A percentile compares a stretch with the other conserved stretches of the same genome.
Conservation (phyloP, 1,140 invertebrate species). For the Platyura marginata region DNA sequence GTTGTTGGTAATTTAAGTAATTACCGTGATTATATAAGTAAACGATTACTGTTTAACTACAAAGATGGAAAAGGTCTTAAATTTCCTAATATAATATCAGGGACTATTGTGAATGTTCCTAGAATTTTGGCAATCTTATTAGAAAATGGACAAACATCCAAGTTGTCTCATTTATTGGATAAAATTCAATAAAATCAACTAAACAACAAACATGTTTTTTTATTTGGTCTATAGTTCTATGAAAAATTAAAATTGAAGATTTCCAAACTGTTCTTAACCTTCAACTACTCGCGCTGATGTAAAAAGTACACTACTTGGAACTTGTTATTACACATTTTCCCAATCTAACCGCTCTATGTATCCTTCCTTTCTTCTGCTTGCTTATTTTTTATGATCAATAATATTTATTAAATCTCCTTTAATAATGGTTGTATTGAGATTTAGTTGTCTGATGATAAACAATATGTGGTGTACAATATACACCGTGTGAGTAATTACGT, state of each 20-base stretch:
- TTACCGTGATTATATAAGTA: conserved; percentile 38
- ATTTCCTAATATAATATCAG: conserved; percentile 34
- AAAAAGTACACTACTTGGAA: neutral
- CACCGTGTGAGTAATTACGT: too few relatives aligned
- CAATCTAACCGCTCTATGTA: too few relatives aligned
- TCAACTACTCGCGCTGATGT: neutral
- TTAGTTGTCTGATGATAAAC: too few relatives aligned
- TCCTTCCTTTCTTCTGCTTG: too few relatives aligned
- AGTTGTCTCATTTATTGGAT: too few relatives aligned
- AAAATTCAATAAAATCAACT: too few relatives aligned
- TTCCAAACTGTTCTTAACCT: neutral
- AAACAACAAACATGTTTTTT: neutral
- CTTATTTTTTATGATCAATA: too few relatives aligned
- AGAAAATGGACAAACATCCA: conserved; percentile 26
- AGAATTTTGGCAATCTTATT: conserved; percentile 36
- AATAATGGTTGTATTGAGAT: too few relatives aligned
- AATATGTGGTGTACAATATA: too few relatives aligned
- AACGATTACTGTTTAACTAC: conserved; percentile 37
- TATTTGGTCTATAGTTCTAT: neutral
- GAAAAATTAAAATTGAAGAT: neutral
- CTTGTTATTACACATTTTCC: too few relatives aligned
- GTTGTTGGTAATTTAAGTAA: conserved; percentile 39
- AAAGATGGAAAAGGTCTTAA: conserved; percentile 20
- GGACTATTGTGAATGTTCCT: conserved; percentile 37
- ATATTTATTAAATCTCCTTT: too few relatives aligned